Base-by-base conservation (phyloP, 2,888 invertebrate genomes). In the Cephus runcator region DNA sequence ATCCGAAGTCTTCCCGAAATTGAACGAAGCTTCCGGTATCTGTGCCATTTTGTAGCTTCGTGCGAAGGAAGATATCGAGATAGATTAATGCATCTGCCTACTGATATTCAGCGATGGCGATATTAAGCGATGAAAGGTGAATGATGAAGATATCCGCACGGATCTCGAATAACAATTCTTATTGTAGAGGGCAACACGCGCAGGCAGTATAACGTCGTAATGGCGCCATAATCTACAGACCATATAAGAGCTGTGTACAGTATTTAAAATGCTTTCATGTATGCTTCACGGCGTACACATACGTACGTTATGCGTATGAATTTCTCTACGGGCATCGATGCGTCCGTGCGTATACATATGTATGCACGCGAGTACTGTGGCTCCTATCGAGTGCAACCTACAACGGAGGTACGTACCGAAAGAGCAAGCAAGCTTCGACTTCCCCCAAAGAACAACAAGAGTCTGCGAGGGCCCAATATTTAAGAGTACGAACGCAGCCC, bases 401-500 rank as follows among this genome's bases (percentile, higher is more conserved):
- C 9, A 56, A 56, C 4, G 73, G 3, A 73, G 31, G 73, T 34
- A 75, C 75, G 30, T 34, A 69, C 15, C 30, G 34, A 31, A 33
- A 40, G n/a, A 68, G 30, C 11, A 75, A 36, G 35, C 33, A 75
- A 75, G 31, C 77, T 34, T 75, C 69, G 71, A 71, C 71, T 71
- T 71, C 71, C 71, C 33, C 71, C 12, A 34, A 78, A 75, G 78
- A 78, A 75, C 78, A 76, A 33, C 74, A 36, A 71, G 71, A 71
- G 31, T 71, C 71, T 34, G 30, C 71, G 71, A 31, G 23, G 71
- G 33, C 71, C 71, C 71, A 71, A 71, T 71, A 71, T 34, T 71
- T 71, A 71, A 71, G 71, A 71, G 71, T 73, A 77, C 75, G 36
- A 78, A 77, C 78, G 79, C 79, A 73, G 74, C 69, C 40, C 77